Percentiles rank a stretch among this genome's conserved stretches.
phyloP scores from a whole-genome alignment of 2,113 vertebrate species.

The Oryctolagus cuniculus region mOryCun1.1 NC_091441.1:17374501-17375000 shows the following conservation, averaged over 20 bases:
- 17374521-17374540: too few relatives aligned
- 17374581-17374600: too few relatives aligned
- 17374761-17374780: background rate
- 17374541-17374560: too few relatives aligned
- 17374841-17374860: background rate
- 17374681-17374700: too few relatives aligned
- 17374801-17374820: background rate
- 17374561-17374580: too few relatives aligned
- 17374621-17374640: too few relatives aligned
- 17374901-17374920: background rate
- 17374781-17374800: background rate
- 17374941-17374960: background rate
- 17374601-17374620: too few relatives aligned
- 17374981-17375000: background rate
- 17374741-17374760: background rate
- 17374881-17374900: slow-evolving; percentile 7
- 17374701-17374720: too few relatives aligned
- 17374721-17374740: background rate
- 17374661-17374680: too few relatives aligned
- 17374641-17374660: too few relatives aligned
- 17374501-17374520: too few relatives aligned
- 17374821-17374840: background rate
- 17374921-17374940: background rate
- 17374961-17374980: background rate
- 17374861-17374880: background rate